Evolutionary conservation across 1,140 invertebrate species (phyloP), one percentile per base, ranked within the genome.

Genomic region (Sweltsa coloradensis): DNA sequence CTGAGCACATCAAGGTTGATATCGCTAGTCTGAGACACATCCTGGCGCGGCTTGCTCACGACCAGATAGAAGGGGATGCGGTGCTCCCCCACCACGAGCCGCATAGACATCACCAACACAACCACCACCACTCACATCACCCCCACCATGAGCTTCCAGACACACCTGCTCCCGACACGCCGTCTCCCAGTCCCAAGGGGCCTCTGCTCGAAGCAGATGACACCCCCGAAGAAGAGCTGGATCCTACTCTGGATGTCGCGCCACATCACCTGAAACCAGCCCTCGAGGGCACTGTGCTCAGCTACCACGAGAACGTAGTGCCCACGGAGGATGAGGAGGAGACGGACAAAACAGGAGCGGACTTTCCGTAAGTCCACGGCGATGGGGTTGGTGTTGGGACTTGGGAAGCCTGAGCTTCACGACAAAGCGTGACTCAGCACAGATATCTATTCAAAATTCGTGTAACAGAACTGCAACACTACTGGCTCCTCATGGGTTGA

Each of bases 251-350:
- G 16, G 70, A 70, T 46, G 68, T 73, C 5, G 67, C 66, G 23
- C 66, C 68, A 1, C 68, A 71, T 51, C 66, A 71, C 49, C 55
- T 73, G 21, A 68, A 68, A 16, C 70, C 69, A 0, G 70, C 71
- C 0, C 60, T 68, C 0, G 66, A 64, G 5, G 71, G 71, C 2
- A 63, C 69, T 37, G 70, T 71, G 47, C 69, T 73, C 39, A 69
- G 69, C 55, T 73, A 73, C 29, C 45, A 40, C 40, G 42, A 44
- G 18, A 44, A 44, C 26, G 13, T 44, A 22, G 27, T 44, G 11
- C 26, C 24, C 5, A 11, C 42, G 9, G 26, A 6, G n/a, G 40
- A 41, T 5, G 14, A 41, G 2, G 40, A 18, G 19, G 14, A 18
- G 13, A 19, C n/a, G 11, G 22, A 5, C 7, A 27, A 44, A 13